Conservation (phyloP, 2,113 vertebrate genomes). For the Taurulus bubalis region DNA sequence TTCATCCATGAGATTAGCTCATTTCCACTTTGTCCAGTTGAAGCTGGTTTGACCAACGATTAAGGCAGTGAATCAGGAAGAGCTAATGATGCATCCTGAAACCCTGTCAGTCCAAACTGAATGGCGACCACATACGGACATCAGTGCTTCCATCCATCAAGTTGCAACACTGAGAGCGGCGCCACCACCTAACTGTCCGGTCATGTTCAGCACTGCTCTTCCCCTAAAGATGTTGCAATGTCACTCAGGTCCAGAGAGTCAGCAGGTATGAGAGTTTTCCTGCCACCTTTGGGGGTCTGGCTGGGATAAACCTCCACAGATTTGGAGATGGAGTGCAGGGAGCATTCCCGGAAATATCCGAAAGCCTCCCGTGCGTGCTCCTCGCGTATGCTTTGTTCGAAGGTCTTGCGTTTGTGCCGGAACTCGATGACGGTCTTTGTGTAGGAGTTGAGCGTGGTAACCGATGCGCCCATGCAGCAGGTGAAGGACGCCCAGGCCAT, state of each 20-base stretch:
- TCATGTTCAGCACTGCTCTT: conserved; percentile 79
- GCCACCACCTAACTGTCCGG: background rate
- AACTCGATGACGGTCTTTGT: conserved; percentile 99
- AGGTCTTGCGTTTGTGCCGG: conserved; percentile 94
- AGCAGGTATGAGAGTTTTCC: conserved; percentile 71
- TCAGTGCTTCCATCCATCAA: background rate
- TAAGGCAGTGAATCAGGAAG: conserved; percentile 67
- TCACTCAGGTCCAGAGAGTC: conserved; percentile 75
- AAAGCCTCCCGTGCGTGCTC: conserved; percentile 90
- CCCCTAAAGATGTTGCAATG: conserved; percentile 71
- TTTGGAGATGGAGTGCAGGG: conserved; percentile 81
- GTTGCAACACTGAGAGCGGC: conserved; percentile 13
- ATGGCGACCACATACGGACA: background rate
- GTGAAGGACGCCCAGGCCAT: conserved; percentile 97
- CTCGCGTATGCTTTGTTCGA: conserved; percentile 90
- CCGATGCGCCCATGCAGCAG: conserved; percentile 96
- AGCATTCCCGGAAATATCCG: conserved; percentile 89
- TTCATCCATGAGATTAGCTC: background rate
- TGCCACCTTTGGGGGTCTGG: conserved; percentile 64
- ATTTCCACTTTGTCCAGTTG: background rate
- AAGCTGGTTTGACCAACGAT: conserved; percentile 14
- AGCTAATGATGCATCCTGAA: background rate
- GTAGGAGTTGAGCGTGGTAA: conserved; percentile 97
- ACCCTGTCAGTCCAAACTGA: background rate
- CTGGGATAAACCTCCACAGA: conserved; percentile 75